Evolutionary conservation across 1,140 invertebrate species (phyloP), one percentile per base, ranked within the genome.

Genomic region (Diorhabda carinulata): DNA sequence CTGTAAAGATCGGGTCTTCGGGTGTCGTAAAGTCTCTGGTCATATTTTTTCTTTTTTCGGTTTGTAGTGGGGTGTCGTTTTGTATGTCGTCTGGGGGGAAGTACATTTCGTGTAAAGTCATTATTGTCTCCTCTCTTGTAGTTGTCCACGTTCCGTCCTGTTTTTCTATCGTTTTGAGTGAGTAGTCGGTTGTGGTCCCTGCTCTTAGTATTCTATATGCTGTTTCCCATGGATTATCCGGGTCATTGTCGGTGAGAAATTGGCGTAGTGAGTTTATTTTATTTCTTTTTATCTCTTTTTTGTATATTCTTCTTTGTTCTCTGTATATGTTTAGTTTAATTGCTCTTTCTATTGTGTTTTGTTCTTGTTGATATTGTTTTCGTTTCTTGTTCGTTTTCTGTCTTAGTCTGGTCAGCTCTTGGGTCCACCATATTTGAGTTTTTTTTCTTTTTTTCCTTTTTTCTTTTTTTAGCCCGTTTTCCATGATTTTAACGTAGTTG

Each of bases 251-350:
- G 5, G 25, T 43, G 5, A 40, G 41, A n/a, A 40, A 8, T 43
- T 40, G 4, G 5, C 43, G 5, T 5, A 42, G 4, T 10, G 61
- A 6, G n/a, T 52, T 57, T 42, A 3, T 56, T 56, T 65, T 65
- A n/a, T 44, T 43, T 3, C 4, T 9, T 40, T 57, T 65, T 3
- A 65, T 65, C 42, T 7, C 9, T 3, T 57, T 52, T 25, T 65
- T 65, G 40, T 65, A 65, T 3, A 3, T 9, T 8, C 7, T 65
- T 42, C 64, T 65, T 25, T 56, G 5, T 65, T 25, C 56, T 40
- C 5, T 9, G 45, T 56, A 65, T 45, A 5, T 8, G 45, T 3
- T 60, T 40, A 7, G 6, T 3, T 41, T 60, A 7, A 4, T 40
- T 4, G 3, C 3, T 42, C 6, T 42, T 60, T 42, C 41, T 42